Evolutionary conservation across 2,797 vertebrate genomes (phyloP), one percentile per base, ranked within the genome.

Genomic region (Sebastes oblongus): DNA sequence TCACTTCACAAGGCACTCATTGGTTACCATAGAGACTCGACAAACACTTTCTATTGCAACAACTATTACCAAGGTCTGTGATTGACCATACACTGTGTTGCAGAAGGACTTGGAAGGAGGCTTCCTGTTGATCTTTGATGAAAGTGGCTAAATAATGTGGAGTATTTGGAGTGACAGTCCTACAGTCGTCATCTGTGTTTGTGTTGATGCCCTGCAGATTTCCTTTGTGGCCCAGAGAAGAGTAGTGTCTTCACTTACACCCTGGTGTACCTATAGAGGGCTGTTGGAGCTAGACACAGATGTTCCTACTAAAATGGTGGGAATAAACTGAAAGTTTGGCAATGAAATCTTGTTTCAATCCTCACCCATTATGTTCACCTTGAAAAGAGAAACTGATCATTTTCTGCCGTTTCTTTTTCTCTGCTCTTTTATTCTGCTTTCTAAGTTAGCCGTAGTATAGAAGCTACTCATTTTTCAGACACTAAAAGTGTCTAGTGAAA

Each of bases 1-100:
- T 30, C 16, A 60, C 3, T 39, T 80, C 12, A 78, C 55, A 71
- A 73, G 27, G n/a, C 11, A 13, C 8, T 8, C 5, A 12, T 5
- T 67, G 59, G 52, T 81, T 60, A 64, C 73, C 60, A 72, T 30
- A 60, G n/a, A 55, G 27, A 61, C 39, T 34, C 59, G 52, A 75
- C 25, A 72, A 25, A 78, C 22, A 55, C 29, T 50, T 71, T 71
- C 16, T 66, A 9, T 18, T 34, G 27, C 29, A 64, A 5, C n/a
- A 72, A 34, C 34, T 14, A 71, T 25, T 5, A 64, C 62, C 30
- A 61, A 75, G 14, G 39, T 66, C n/a, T 58, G 25, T 39, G 25
- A 42, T 6, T 30, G 68, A 50, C 3, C 34, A 32, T 42, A 13
- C 14, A 16, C 8, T 67, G 25, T n/a, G n/a, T 34, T 78, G 16